phyloP scores from a whole-genome alignment of 2,888 invertebrate genomes.

The Holacanthella duospinosa region DNA sequence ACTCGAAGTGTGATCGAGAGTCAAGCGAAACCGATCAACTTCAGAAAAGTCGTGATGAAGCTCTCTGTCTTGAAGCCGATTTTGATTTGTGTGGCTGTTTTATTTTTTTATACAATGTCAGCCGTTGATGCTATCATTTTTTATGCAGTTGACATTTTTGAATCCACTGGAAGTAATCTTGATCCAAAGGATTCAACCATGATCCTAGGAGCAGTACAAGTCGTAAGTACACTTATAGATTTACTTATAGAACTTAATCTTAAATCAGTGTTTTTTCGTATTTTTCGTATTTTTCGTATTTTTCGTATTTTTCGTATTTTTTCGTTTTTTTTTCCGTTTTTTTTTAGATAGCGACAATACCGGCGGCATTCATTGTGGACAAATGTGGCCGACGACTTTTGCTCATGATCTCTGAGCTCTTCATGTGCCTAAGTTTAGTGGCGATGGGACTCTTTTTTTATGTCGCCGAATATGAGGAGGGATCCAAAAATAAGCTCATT shows the following conservation, averaged over 20 bases:
- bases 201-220: constrained; percentile 29
- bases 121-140: constrained; percentile 31
- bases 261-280: too few relatives aligned
- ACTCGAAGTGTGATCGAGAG: constrained; percentile 25
- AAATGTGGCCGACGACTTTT: constrained; percentile 29
- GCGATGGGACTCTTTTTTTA: constrained; percentile 23
- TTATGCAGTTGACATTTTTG: constrained; percentile 31
- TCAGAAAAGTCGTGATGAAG: constrained; percentile 17
- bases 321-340: too few relatives aligned
- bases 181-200: constrained; percentile 28
- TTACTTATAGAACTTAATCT: not conserved
- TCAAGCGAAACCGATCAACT: constrained; percentile 19
- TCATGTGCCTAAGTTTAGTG: constrained; percentile 22
- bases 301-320: too few relatives aligned
- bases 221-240: constrained; percentile 17
- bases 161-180: constrained; percentile 24
- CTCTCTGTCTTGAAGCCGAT: constrained; percentile 26
- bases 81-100: constrained; percentile 25
- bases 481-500: constrained; percentile 8
- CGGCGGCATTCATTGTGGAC: constrained; percentile 32
- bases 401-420: constrained; percentile 29
- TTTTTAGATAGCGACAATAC: constrained; percentile 24
- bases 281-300: too few relatives aligned
- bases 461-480: not conserved
- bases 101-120: constrained; percentile 28